A percentile compares a stretch with the other conserved stretches of the same genome.
These are phyloP conservation scores for Cantharis rufa DNA, from an alignment of 2,888 invertebrate genomes.

Conservation along the genomic window DNA sequence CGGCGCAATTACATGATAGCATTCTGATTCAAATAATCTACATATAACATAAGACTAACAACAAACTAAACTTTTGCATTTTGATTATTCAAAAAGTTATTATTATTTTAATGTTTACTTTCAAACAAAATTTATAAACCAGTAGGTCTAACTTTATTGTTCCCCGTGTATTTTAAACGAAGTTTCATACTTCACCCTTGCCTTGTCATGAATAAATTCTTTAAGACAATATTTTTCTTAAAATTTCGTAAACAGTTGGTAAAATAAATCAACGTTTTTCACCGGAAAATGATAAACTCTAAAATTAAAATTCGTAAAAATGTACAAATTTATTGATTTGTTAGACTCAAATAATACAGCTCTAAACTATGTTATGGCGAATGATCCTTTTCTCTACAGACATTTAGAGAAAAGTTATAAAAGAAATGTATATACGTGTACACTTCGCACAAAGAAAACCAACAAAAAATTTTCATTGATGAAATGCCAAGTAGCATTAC, in stretches of 20 bases:
- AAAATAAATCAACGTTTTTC: not conserved
- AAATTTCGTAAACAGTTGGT: not conserved
- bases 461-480: not conserved
- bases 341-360: not conserved
- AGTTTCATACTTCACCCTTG: not conserved
- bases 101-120: not conserved
- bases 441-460: not conserved
- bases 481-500: not conserved
- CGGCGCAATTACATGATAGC: no score
- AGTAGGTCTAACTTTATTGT: not conserved
- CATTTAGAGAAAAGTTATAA: not conserved
- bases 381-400: not conserved
- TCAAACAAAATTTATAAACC: not conserved
- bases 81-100: not conserved
- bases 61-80: no score
- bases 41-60: no score
- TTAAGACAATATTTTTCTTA: not conserved
- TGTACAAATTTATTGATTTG: not conserved
- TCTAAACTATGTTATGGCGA: not conserved
- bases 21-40: no score
- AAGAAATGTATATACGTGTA: not conserved
- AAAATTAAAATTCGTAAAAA: not conserved
- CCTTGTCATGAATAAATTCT: not conserved
- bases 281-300: not conserved
- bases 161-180: not conserved